Base-by-base conservation (phyloP, 1,140 invertebrate genomes). In the Camponotus pennsylvanicus region DNA sequence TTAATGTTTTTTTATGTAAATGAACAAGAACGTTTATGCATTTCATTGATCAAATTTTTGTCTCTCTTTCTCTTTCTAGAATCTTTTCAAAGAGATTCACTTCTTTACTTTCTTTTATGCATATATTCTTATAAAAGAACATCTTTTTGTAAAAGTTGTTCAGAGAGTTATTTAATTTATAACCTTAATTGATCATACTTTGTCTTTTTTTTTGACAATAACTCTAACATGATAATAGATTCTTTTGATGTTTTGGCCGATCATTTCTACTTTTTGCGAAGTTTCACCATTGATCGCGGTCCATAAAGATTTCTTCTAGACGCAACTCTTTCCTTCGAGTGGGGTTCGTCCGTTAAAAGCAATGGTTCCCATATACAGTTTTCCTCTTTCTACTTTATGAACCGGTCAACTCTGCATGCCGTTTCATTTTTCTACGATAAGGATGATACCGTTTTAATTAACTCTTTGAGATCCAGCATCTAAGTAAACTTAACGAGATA, bases 401-500 rank as follows among this genome's bases (percentile, higher is more conserved):
- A 15, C 49, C 15, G 49, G 49, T 3, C 15, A 52, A 15, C 15
- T 18, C 49, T 52, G 49, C 49, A 1, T 52, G 13, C 4, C 15
- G 49, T 52, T 52, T 52, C 49, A 52, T 52, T 52, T 67, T 67
- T 42, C 64, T 13, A 42, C 64, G 7, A 9, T 15, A 8, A 67
- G 8, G 34, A 42, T 21, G n/a, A 67, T 37, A 42, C 18, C 15
- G 63, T 66, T 67, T 67, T 67, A 67, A 67, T 67, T 67, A 67
- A 67, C 64, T n/a, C 64, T 67, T 67, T 67, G 64, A 67, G 64
- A 67, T n/a, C n/a, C n/a, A n/a, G n/a, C 18, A 40, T 37, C 34
- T 21, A 67, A 2, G 37, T 9, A 11, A 40, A n/a, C 49, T 52
- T 8, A 40, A 67, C 34, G n/a, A n/a, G n/a, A 18, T 67, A 40